phyloP scores from a whole-genome alignment of 2,113 vertebrate species.

The Choloepus hoffmanni region DNA sequence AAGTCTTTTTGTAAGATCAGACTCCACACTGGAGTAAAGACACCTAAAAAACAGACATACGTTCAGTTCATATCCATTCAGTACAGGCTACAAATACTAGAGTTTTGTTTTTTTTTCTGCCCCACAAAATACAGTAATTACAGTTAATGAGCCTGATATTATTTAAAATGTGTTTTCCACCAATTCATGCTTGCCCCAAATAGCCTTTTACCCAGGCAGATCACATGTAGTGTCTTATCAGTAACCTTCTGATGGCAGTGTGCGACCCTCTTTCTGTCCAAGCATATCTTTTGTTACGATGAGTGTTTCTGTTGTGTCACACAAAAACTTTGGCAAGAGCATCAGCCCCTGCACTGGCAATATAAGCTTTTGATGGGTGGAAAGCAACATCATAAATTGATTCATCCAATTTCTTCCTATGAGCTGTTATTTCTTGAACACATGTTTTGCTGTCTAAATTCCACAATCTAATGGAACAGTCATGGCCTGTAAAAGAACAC shows the following conservation, averaged over 20 bases:
- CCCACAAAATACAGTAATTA: conserved; percentile 91
- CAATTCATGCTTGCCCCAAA: conserved; percentile 85
- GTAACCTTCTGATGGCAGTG: conserved; percentile 92
- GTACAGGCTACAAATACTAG: conserved; percentile 91
- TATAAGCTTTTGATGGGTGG: conserved; percentile 99
- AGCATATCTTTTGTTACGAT: conserved; percentile 85
- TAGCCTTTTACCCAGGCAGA: conserved; percentile 86
- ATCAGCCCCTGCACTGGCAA: conserved; percentile 98
- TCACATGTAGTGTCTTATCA: conserved; percentile 91
- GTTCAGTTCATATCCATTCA: conserved; percentile 91
- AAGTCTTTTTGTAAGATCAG: conserved; percentile 88
- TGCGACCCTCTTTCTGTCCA: conserved; percentile 88
- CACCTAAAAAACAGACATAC: conserved; percentile 89
- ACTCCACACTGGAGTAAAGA: conserved; percentile 91
- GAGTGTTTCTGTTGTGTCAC: conserved; percentile 87
- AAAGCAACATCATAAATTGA: conserved; percentile 99
- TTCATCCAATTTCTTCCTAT: conserved; percentile 99
- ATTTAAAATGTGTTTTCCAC: conserved; percentile 86
- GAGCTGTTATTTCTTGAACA: conserved; percentile 99
- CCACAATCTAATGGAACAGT: conserved; percentile 99
- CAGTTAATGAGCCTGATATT: conserved; percentile 90
- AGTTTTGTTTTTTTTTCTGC: conserved; percentile 82
- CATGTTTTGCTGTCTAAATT: conserved; percentile 99
- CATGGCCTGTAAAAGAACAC: conserved; percentile 91
- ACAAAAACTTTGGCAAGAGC: conserved; percentile 99